Percentiles rank a stretch among this genome's conserved stretches.
Evolutionary conservation across 2,888 invertebrate genomes (phyloP).

Genomic region (Phragmatobia fuliginosa): DNA sequence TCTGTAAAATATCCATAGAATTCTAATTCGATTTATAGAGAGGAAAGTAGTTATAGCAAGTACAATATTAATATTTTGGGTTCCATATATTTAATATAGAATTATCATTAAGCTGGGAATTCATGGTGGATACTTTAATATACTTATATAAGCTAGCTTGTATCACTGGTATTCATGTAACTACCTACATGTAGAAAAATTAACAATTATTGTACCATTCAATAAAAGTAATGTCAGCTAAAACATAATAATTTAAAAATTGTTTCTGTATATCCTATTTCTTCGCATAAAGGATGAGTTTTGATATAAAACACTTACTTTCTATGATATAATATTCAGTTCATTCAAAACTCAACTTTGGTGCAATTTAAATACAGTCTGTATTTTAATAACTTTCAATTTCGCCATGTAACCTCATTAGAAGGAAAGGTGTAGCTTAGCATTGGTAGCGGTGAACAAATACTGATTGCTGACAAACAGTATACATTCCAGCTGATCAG

Average conservation of each 20-base stretch:
- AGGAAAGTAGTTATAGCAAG: not conserved
- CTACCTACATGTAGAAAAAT: not conserved
- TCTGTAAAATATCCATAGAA: too few relatives aligned
- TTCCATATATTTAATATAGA: not conserved
- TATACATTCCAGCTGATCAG: slow-evolving; percentile 76
- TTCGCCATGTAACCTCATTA: not conserved
- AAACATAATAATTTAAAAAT: not conserved
- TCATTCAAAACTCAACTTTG: not conserved
- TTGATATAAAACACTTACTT: too few relatives aligned
- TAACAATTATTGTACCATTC: not conserved
- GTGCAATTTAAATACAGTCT: not conserved
- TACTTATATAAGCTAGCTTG: not conserved
- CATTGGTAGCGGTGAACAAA: slow-evolving; percentile 53
- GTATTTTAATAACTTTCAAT: slow-evolving; percentile 6
- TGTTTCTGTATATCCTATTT: not conserved
- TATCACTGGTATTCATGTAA: not conserved
- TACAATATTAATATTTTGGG: not conserved
- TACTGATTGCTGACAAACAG: slow-evolving; percentile 65
- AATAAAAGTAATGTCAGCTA: not conserved
- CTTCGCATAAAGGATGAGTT: not conserved
- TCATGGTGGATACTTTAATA: not conserved
- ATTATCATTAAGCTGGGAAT: not conserved
- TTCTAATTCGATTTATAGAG: not conserved
- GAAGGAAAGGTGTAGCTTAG: not conserved
- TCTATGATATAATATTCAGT: not conserved